These are phyloP conservation scores for Brachynemurus nebulosus DNA, from an alignment of 2,888 invertebrate species.

Conservation along the genomic window DNA sequence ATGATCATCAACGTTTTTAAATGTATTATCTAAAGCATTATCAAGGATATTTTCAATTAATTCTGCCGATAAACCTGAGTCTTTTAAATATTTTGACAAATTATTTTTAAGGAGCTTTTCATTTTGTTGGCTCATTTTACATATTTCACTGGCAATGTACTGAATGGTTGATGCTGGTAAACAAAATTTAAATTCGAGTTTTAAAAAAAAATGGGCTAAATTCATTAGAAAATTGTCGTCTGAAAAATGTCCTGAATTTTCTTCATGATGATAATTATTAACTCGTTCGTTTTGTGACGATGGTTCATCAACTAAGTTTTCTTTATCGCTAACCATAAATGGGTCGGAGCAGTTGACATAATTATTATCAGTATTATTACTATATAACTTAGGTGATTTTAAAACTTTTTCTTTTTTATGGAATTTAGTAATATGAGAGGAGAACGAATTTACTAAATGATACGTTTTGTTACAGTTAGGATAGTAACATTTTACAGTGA, in stretches of 20 bases:
- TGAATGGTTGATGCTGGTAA: constrained; percentile 17
- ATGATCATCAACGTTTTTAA: no score
- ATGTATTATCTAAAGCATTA: no score
- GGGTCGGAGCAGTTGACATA: background rate
- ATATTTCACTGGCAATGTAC: constrained; percentile 14
- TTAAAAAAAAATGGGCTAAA: constrained; percentile 13
- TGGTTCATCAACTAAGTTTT: constrained; percentile 1
- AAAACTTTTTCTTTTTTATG: constrained; percentile 11
- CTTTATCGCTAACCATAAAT: background rate
- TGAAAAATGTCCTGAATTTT: background rate
- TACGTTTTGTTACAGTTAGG: constrained; percentile 10
- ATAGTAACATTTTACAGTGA: constrained; percentile 10
- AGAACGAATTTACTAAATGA: constrained; percentile 13
- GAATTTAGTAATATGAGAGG: constrained; percentile 13
- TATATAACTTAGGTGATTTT: background rate
- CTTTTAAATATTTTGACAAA: constrained; percentile 7
- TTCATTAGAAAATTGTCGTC: constrained; percentile 6
- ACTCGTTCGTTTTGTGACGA: no score
- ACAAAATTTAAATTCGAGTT: constrained; percentile 17
- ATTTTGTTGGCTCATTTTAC: constrained; percentile 12
- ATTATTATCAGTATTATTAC: background rate
- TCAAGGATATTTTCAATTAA: no score
- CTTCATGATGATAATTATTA: background rate
- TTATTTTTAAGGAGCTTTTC: constrained; percentile 12
- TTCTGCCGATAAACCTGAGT: constrained; percentile 7